A percentile compares a stretch with the other conserved stretches of the same genome.
These are phyloP conservation scores for Pogonophryne albipinna DNA, from an alignment of 2,797 vertebrate species.

Conservation along the genomic window DNA sequence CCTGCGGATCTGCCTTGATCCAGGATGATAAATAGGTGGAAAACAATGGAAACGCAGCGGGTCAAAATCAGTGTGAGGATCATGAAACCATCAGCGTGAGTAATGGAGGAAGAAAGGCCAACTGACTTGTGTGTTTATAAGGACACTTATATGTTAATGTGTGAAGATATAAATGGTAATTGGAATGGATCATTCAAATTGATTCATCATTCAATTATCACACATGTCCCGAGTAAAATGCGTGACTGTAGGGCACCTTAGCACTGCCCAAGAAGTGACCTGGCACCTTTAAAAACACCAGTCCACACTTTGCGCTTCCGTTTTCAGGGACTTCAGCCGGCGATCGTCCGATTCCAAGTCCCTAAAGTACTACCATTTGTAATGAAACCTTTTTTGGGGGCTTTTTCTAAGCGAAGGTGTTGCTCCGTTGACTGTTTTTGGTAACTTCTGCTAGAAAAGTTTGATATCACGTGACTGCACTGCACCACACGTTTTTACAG, in stretches of 20 bases:
- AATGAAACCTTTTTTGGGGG: not conserved
- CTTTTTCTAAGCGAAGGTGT: not conserved
- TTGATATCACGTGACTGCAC: not conserved
- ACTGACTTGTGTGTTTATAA: conserved; percentile 3
- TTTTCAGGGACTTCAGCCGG: too few relatives aligned
- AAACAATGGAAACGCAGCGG: conserved; percentile 41
- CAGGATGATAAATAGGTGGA: conserved; percentile 55
- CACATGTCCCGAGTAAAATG: too few relatives aligned
- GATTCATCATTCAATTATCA: too few relatives aligned
- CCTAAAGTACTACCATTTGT: not conserved
- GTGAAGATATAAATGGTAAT: not conserved
- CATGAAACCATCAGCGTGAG: conserved; percentile 31
- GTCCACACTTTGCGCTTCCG: too few relatives aligned
- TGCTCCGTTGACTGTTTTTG: not conserved
- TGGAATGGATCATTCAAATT: too few relatives aligned
- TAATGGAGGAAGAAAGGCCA: conserved; percentile 8
- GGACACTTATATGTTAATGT: not conserved
- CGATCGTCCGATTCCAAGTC: too few relatives aligned
- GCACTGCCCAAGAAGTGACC: too few relatives aligned
- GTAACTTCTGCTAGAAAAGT: not conserved
- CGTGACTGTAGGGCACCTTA: too few relatives aligned
- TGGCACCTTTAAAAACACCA: too few relatives aligned
- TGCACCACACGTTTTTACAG: not conserved
- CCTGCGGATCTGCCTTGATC: conserved; percentile 30
- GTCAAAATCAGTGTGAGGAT: conserved; percentile 27